Evolutionary conservation across 2,113 vertebrate genomes (phyloP).

Genomic region (Chloebia gouldiae): DNA sequence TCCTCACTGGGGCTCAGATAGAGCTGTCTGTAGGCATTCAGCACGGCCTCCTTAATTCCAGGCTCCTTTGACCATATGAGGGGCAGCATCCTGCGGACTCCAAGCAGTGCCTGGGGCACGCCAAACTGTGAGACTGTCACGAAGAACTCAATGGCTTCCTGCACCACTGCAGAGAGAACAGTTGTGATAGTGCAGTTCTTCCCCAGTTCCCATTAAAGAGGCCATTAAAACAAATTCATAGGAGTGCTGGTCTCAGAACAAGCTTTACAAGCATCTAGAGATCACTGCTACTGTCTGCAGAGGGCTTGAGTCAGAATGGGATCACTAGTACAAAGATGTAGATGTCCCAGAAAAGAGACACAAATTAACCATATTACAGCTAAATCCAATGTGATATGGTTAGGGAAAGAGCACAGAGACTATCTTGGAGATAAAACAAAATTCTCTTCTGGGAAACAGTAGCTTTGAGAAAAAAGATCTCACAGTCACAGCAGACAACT

Average conservation of each 20-base stretch:
- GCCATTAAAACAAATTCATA: neutral
- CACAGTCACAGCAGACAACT: neutral
- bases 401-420: neutral
- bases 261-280: neutral
- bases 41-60: constrained; percentile 89
- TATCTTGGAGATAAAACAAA: neutral
- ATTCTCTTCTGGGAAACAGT: neutral
- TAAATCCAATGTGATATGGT: neutral
- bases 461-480: neutral
- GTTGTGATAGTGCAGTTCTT: neutral
- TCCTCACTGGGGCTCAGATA: constrained; percentile 85
- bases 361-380: neutral
- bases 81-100: constrained; percentile 91
- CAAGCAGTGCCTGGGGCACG: constrained; percentile 85
- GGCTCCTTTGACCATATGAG: constrained; percentile 92
- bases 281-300: neutral
- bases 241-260: neutral
- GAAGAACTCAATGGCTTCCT: constrained; percentile 95
- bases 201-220: neutral
- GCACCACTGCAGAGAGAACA: constrained; percentile 82
- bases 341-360: neutral
- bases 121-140: constrained; percentile 89
- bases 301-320: neutral
- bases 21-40: constrained; percentile 88
- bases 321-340: neutral